Base-by-base conservation (phyloP, 2,113 vertebrate genomes). In the Nerophis ophidion region DNA sequence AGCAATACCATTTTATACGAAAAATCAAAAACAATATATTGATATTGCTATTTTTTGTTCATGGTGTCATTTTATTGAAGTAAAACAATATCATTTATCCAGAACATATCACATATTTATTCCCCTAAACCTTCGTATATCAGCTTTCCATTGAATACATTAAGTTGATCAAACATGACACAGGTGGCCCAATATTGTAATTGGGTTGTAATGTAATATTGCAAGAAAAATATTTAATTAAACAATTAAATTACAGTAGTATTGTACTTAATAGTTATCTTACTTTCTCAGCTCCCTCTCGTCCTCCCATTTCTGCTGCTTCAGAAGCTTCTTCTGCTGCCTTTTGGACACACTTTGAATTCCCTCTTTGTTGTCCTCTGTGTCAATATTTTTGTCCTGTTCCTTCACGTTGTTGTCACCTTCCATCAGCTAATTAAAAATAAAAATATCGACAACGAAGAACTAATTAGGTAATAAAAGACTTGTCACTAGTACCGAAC, bases 221-320 rank as follows among this genome's bases (percentile, higher is more conserved):
- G 19, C 10, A 4, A 16, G 8, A 5, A 19, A 17, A 51, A 1
- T 4, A 19, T 51, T 26, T 26, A 4, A 9, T n/a, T n/a, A 16
- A 51, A 51, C 19, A 48, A 48, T 48, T n/a, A 48, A 12, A 10
- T 26, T 26, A 26, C 26, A 26, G 26, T 26, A 26, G 26, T 3
- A 26, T 26, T 26, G 26, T 26, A 26, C 26, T 26, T 26, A 26
- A 15, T 3, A 40, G n/a, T 4, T 10, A 0, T 38, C 91, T 63
- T 88, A 98, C 97, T 93, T 99, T 54, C 95, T 87, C 0, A 94
- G 83, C 15, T 94, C 93, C 67, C 93, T 85, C 69, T 96, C 93
- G 15, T 96, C 95, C 70, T 98, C 95, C 97, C 97, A 98, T 15
- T 94, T 94, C 71, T 93, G 93, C 75, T 95, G 93, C 66, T 89